Evolutionary conservation across 2,888 invertebrate genomes (phyloP), one percentile per base, ranked within the genome.

Genomic region (Esperia sulphurella): DNA sequence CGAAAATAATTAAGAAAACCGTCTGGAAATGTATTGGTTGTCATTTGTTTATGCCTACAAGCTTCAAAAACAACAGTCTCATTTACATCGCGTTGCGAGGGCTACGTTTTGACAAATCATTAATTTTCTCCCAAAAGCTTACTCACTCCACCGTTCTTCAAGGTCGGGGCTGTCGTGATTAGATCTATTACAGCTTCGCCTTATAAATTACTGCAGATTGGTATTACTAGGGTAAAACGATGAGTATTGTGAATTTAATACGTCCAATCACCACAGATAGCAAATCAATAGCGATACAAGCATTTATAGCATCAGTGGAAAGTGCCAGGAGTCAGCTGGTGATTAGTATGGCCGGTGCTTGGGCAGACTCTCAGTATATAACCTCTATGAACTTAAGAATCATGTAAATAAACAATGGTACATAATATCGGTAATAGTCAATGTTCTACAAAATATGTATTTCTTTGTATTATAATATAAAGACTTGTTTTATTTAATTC

Each of bases 91-190:
- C 9, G 31, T n/a, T n/a, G n/a, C n/a, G n/a, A n/a, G n/a, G n/a
- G n/a, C 31, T 31, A 42, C 12, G 12, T 13, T 33, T 33, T 41
- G 46, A 46, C 46, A 46, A 41, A 46, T 21, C 46, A 33, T 46
- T 46, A 46, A 46, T 46, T 33, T 35, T n/a, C 21, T 5, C 29
- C 7, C 30, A 13, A 42, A 30, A 42, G 42, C 42, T 42, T 42
- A 42, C 30, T 42, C 40, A 40, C 14, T 40, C 40, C 40, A 9
- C 8, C 14, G 4, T 2, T n/a, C 3, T 21, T 41, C 12, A 12
- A 3, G n/a, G n/a, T 30, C 42, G 30, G 42, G 42, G 42, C 30
- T 9, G 42, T 12, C 42, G 42, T 42, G 42, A 42, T 29, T 30
- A 42, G 8, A 30, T 42, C 42, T 42, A 38, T 38, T 38, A 40